phyloP scores from a whole-genome alignment of 1,140 invertebrate species.

The Doryteuthis pealeii region DNA sequence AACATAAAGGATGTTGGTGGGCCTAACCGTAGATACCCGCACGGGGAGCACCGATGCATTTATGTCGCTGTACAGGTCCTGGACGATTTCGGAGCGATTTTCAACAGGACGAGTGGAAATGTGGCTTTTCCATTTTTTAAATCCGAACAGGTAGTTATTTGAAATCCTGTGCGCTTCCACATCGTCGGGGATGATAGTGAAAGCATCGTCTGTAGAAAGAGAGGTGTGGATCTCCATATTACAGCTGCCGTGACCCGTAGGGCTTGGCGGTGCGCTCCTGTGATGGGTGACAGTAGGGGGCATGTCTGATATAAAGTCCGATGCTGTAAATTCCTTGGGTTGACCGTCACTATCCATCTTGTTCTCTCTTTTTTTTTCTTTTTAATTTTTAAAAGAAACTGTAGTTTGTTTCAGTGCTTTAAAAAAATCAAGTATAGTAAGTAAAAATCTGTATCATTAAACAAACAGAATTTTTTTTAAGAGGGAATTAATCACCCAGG shows the following conservation, averaged over 20 bases:
- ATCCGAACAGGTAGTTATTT: slow-evolving; percentile 48
- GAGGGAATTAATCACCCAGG: too few relatives aligned
- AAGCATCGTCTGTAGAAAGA: not conserved
- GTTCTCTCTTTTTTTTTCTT: not conserved
- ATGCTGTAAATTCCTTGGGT: not conserved
- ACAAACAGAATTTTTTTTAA: too few relatives aligned
- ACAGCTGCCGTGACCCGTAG: not conserved
- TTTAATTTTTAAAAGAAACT: not conserved
- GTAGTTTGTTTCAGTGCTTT: not conserved
- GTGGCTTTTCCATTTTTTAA: slow-evolving; percentile 58
- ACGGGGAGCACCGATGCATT: slow-evolving; percentile 32
- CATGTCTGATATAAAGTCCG: not conserved
- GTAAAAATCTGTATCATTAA: too few relatives aligned
- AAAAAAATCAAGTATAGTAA: too few relatives aligned
- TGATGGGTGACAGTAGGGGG: not conserved
- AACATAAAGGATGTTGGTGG: slow-evolving; percentile 46
- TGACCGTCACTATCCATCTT: not conserved
- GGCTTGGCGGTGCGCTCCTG: not conserved
- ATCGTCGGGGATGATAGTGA: slow-evolving; percentile 18
- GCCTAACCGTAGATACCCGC: slow-evolving; percentile 34
- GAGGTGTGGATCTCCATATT: not conserved
- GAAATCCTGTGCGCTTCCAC: slow-evolving; percentile 34
- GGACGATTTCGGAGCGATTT: slow-evolving; percentile 48
- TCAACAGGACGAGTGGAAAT: slow-evolving; percentile 48
- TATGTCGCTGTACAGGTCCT: slow-evolving; percentile 50